Evolutionary conservation across 2,797 vertebrate genomes (phyloP).

Genomic region (Labeo calbasu): DNA sequence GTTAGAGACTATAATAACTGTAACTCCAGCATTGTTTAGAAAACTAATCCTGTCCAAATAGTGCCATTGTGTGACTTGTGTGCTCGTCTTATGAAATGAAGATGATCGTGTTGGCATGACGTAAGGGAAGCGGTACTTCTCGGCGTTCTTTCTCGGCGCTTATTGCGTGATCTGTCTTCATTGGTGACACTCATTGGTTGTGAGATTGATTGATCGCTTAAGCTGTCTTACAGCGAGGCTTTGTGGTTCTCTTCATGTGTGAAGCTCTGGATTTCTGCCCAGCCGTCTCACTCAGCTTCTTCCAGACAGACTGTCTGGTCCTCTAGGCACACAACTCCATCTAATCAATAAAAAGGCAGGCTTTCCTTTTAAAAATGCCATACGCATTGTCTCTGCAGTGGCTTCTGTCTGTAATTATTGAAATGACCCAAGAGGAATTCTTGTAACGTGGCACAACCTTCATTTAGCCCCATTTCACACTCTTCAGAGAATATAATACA

Average conservation of each 20-base stretch:
- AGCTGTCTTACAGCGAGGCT: slow-evolving; percentile 36
- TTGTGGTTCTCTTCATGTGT: slow-evolving; percentile 63
- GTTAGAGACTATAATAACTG: background rate
- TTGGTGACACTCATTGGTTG: slow-evolving; percentile 54
- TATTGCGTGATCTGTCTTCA: background rate
- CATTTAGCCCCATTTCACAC: background rate
- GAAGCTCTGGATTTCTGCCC: slow-evolving; percentile 63
- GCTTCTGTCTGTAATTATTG: slow-evolving; percentile 33
- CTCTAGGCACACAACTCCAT: slow-evolving; percentile 65
- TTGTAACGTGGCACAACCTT: slow-evolving; percentile 19
- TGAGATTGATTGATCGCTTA: slow-evolving; percentile 54
- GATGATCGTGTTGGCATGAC: background rate
- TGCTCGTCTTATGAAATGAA: background rate
- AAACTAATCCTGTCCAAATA: background rate
- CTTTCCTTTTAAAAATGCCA: background rate
- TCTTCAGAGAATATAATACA: slow-evolving; percentile 9
- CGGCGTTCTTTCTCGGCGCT: background rate
- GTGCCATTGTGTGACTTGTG: background rate
- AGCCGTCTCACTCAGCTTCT: slow-evolving; percentile 66
- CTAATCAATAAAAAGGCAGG: slow-evolving; percentile 26
- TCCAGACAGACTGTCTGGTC: slow-evolving; percentile 66
- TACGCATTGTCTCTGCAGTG: slow-evolving; percentile 2
- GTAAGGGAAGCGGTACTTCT: background rate
- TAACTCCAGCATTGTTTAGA: background rate
- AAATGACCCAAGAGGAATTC: slow-evolving; percentile 3